Conservation (phyloP, 2,113 vertebrate species). For the Hassar affinis region DNA sequence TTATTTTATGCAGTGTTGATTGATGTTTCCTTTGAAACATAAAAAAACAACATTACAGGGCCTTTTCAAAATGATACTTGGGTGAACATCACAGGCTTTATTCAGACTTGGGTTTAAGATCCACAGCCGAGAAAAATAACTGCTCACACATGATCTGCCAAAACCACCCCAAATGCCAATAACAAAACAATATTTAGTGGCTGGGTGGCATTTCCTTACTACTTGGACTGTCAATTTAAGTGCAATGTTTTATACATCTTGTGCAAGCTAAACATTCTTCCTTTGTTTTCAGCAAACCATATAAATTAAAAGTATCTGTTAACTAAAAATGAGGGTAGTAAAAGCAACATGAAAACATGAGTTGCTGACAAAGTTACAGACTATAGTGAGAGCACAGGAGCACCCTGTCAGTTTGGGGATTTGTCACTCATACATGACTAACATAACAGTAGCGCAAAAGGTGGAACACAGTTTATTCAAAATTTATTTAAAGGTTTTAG, state of each 20-base stretch:
- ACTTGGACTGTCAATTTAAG: background rate
- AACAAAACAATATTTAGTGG: background rate
- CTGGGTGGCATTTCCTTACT: background rate
- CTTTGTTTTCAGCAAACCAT: background rate
- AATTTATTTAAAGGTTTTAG: too few species aligned
- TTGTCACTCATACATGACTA: too few species aligned
- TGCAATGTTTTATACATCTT: background rate
- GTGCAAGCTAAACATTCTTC: background rate
- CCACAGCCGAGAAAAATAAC: background rate
- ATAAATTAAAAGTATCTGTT: background rate
- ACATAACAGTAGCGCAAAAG: too few species aligned
- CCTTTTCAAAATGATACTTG: too few species aligned
- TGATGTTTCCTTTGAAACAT: too few species aligned
- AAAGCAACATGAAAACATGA: background rate
- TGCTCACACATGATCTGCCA: background rate
- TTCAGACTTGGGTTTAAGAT: background rate
- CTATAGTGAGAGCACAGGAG: background rate
- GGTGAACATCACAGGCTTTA: background rate
- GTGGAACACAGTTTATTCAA: too few species aligned
- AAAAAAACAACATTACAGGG: too few species aligned
- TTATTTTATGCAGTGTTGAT: background rate
- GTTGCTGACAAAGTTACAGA: background rate
- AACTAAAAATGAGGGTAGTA: background rate
- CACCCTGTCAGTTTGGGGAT: background rate
- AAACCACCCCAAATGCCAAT: background rate